Base-by-base conservation (phyloP, 2,797 vertebrate species). In the Hyperoplus lanceolatus region DNA sequence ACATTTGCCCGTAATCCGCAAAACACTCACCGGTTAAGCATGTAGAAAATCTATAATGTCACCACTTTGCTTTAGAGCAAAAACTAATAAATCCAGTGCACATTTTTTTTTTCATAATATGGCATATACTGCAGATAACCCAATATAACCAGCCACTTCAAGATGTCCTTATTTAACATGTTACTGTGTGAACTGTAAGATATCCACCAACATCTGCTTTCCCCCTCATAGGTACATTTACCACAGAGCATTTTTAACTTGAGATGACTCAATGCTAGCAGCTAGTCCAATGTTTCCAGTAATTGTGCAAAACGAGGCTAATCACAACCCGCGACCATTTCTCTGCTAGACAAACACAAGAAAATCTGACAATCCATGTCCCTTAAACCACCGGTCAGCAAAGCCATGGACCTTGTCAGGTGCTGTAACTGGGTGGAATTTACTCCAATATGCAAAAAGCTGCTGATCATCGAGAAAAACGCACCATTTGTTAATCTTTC, bases 401-500 rank as follows among this genome's bases (percentile, higher is more conserved):
- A 29, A 29, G 76, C 58, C 58, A 63, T 51, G 12, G 15, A 54
- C 58, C 81, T 41, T 45, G 46, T 55, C 55, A 54, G 64, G 41
- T 56, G 64, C 3, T 60, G 21, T 67, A 71, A 70, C 67, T 6
- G 36, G 21, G 36, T 38, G 56, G 29, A 64, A 18, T 80, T 85
- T 54, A 79, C 18, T 66, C 80, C 42, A 55, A 29, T 46, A 51
- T 13, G n/a, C 41, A 43, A 56, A 78, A 88, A 73, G 49, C 41
- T 80, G 83, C 80, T 82, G 77, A 86, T 79, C 66, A 43, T 48
- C 59, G 36, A 53, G 55, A 81, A 77, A 36, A 2, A 1, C 5
- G 21, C 38, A 49, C 53, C 18, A 9, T 86, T 80, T 81, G 79
- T 83, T 85, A 82, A 75, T 63, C 63, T 82, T 73, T 85, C 39